Evolutionary conservation across 1,140 invertebrate species (phyloP).

Genomic region (Sarcophaga bullata): DNA sequence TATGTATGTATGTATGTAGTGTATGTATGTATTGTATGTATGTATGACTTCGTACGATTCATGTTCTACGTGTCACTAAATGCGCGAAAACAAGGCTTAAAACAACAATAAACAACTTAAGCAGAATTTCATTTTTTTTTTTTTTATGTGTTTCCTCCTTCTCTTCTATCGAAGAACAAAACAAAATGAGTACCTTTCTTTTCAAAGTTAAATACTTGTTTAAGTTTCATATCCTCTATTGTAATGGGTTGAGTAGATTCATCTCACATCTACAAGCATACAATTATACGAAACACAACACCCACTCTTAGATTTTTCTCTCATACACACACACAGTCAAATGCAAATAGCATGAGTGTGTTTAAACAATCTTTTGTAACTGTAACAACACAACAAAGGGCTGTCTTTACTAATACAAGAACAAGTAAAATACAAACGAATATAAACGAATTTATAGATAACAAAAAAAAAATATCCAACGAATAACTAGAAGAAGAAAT

Average conservation of each 20-base stretch:
- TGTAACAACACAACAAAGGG: background rate
- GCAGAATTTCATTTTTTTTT: constrained; percentile 17
- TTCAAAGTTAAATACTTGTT: constrained; percentile 20
- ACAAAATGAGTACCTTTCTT: background rate
- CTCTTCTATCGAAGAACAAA: background rate
- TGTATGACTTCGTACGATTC: too few relatives aligned
- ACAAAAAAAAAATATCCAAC: background rate
- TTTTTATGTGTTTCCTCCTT: background rate
- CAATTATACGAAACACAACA: too few relatives aligned
- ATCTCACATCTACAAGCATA: too few relatives aligned
- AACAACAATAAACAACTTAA: constrained; percentile 38
- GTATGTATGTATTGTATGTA: too few relatives aligned
- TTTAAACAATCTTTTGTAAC: background rate
- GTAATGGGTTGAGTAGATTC: too few relatives aligned
- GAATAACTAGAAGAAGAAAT: background rate
- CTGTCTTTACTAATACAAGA: background rate
- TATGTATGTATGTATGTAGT: too few relatives aligned
- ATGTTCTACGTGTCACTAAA: constrained; percentile 18
- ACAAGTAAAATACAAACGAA: background rate
- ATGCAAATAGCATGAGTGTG: background rate
- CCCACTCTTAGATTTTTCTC: too few relatives aligned
- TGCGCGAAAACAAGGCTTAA: constrained; percentile 37
- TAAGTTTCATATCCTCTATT: background rate
- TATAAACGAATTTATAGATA: background rate
- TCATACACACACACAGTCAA: too few relatives aligned